Evolutionary conservation across 2,888 invertebrate genomes (phyloP).

Genomic region (Cryptops parisi): DNA sequence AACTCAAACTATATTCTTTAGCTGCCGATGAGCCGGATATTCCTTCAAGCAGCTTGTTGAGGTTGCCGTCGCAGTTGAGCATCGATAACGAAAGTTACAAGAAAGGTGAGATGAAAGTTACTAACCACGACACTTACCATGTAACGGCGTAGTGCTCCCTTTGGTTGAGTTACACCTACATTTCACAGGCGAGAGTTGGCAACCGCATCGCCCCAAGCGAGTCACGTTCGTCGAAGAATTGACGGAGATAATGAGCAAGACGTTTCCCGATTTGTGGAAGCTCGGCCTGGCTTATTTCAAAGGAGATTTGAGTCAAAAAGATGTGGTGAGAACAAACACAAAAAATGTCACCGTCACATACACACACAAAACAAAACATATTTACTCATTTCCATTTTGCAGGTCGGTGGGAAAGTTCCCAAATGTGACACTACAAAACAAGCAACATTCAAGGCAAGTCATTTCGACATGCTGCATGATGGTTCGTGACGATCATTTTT

Average conservation of each 20-base stretch:
- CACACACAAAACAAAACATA: background rate
- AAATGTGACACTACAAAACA: conserved; percentile 48
- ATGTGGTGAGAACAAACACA: conserved; percentile 11
- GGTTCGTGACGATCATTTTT: conserved; percentile 10
- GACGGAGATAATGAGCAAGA: conserved; percentile 54
- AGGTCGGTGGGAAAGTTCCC: background rate
- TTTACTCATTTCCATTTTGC: background rate
- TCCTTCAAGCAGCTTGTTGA: no score
- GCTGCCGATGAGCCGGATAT: no score
- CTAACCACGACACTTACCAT: no score
- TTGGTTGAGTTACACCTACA: no score
- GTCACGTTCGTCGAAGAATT: conserved; percentile 66
- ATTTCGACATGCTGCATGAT: conserved; percentile 6
- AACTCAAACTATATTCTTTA: no score
- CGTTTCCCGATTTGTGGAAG: conserved; percentile 87
- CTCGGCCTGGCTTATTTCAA: conserved; percentile 88
- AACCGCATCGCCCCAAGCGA: conserved; percentile 42
- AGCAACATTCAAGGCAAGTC: conserved; percentile 53
- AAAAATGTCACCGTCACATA: background rate
- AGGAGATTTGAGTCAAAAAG: conserved; percentile 61
- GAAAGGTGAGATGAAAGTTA: no score
- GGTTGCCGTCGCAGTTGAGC: no score
- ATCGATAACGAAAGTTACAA: no score
- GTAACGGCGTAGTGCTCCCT: no score
- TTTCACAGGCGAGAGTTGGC: no score